Conservation (phyloP, 2,113 vertebrate genomes). For the Hiodon alosoides region DNA sequence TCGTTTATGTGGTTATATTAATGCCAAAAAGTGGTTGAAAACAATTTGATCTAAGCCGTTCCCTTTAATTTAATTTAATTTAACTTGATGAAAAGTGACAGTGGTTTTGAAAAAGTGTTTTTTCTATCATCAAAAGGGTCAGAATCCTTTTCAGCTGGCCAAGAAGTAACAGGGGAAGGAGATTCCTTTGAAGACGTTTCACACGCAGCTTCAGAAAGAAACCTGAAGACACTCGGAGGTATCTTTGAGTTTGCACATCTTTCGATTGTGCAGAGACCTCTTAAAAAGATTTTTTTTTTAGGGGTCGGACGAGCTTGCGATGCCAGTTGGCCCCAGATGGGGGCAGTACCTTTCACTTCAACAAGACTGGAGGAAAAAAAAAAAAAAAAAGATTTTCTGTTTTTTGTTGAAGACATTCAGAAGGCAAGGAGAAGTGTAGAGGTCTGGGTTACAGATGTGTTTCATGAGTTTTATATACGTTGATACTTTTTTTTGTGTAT, state of each 20-base stretch:
- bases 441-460: slow-evolving; percentile 28
- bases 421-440: slow-evolving; percentile 20
- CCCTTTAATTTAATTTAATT: not conserved
- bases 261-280: slow-evolving; percentile 19
- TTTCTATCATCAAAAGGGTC: slow-evolving; percentile 57
- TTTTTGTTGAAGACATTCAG: slow-evolving; percentile 29
- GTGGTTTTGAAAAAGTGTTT: not conserved
- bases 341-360: slow-evolving; percentile 30
- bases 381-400: slow-evolving; percentile 22
- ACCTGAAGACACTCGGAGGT: slow-evolving; percentile 48
- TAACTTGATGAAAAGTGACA: not conserved
- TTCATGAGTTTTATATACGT: slow-evolving; percentile 37
- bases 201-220: slow-evolving; percentile 36
- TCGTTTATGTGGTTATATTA: not conserved
- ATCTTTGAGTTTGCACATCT: slow-evolving; percentile 49
- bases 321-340: slow-evolving; percentile 26
- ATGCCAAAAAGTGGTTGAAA: not conserved
- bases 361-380: slow-evolving; percentile 27
- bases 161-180: slow-evolving; percentile 59
- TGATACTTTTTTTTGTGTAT: slow-evolving; percentile 31
- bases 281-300: not conserved
- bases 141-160: slow-evolving; percentile 71
- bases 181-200: slow-evolving; percentile 23
- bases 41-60: slow-evolving; percentile 15
- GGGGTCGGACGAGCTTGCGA: slow-evolving; percentile 37